These are phyloP conservation scores for Helicoverpa assulta DNA, from an alignment of 2,888 invertebrate species.

Conservation along the genomic window DNA sequence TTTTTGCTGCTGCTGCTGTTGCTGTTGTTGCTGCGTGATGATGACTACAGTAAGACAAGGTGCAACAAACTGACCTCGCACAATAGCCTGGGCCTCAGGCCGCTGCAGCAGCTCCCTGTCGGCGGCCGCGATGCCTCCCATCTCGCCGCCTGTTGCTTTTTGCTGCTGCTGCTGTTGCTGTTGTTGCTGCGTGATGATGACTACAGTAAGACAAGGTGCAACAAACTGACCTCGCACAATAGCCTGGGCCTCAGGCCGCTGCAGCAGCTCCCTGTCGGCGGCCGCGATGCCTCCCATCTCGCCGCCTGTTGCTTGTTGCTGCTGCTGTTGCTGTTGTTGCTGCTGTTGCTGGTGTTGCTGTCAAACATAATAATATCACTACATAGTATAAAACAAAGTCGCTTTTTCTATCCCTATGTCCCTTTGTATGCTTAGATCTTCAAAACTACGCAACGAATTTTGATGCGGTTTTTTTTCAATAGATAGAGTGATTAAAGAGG, in stretches of 20 bases:
- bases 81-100: conserved; percentile 94
- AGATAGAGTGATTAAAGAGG: no score
- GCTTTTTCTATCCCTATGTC: no score
- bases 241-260: conserved; percentile 94
- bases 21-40: not conserved
- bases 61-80: conserved; percentile 90
- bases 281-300: conserved; percentile 73
- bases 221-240: conserved; percentile 92
- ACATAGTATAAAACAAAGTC: no score
- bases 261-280: conserved; percentile 91
- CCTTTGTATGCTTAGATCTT: no score
- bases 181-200: not conserved
- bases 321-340: conserved; percentile 51
- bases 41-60: not conserved
- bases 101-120: conserved; percentile 92
- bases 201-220: not conserved
- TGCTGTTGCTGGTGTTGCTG: conserved; percentile 51
- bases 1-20: conserved; percentile 71
- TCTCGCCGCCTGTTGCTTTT: conserved; percentile 53
- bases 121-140: conserved; percentile 72
- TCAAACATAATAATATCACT: not conserved
- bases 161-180: conserved; percentile 7
- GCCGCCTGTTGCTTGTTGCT: conserved; percentile 71
- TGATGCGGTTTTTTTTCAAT: no score
- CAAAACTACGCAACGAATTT: no score